Percentiles rank a stretch among this genome's conserved stretches.
Evolutionary conservation across 1,140 invertebrate genomes (phyloP).

Genomic region (Drosophila arawakana): DNA sequence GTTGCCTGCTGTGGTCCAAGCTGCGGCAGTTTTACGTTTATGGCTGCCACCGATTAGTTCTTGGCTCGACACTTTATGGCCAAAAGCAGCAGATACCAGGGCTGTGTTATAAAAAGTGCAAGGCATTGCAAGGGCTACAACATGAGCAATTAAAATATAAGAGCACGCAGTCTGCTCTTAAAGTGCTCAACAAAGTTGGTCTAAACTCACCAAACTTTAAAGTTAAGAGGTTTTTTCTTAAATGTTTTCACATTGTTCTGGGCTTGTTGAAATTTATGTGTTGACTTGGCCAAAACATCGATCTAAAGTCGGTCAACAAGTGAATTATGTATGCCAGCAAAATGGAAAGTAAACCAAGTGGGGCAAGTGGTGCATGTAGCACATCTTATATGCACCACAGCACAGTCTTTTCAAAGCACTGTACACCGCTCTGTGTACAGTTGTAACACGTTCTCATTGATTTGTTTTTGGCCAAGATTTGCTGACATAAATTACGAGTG

Average conservation of each 20-base stretch:
- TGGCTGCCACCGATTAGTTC: slow-evolving; percentile 71
- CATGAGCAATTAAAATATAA: background rate
- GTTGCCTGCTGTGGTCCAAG: slow-evolving; percentile 8
- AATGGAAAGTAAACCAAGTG: slow-evolving; percentile 24
- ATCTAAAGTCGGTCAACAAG: slow-evolving; percentile 37
- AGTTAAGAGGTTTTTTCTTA: background rate
- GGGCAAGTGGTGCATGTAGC: background rate
- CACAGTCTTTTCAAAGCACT: background rate
- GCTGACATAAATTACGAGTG: slow-evolving; percentile 30
- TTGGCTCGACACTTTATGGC: slow-evolving; percentile 59
- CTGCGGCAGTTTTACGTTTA: slow-evolving; percentile 51
- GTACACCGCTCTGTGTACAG: background rate
- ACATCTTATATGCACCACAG: slow-evolving; percentile 16
- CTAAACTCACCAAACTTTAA: slow-evolving; percentile 6
- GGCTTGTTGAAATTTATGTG: background rate
- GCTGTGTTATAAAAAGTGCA: slow-evolving; percentile 17
- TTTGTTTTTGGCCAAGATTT: slow-evolving; percentile 9
- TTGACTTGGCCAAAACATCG: slow-evolving; percentile 27
- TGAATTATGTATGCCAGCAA: slow-evolving; percentile 21
- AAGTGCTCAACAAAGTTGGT: slow-evolving; percentile 10
- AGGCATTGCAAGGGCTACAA: background rate
- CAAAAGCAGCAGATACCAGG: slow-evolving; percentile 15
- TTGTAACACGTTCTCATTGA: slow-evolving; percentile 13
- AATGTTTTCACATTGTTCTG: background rate
- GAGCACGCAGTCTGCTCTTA: background rate